Conservation (phyloP, 2,113 vertebrate genomes). For the Neoarius graeffei region DNA sequence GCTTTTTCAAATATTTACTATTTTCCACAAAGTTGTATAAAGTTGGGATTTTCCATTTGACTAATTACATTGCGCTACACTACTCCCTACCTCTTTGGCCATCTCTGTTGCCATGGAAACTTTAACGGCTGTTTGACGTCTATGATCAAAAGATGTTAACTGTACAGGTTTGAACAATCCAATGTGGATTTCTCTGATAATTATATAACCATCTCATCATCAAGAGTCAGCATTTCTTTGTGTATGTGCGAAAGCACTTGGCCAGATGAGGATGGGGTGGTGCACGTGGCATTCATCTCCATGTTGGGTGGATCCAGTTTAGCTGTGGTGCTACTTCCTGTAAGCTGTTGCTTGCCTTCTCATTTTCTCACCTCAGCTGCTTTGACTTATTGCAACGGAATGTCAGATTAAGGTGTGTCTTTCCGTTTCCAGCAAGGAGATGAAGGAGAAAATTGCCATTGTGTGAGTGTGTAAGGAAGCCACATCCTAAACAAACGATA, state of each 20-base stretch:
- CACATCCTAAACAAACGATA: slow-evolving; percentile 33
- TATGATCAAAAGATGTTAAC: neutral
- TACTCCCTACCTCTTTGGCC: neutral
- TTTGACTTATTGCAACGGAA: slow-evolving; percentile 43
- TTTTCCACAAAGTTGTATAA: neutral
- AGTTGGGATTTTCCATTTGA: slow-evolving; percentile 1
- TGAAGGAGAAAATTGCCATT: slow-evolving; percentile 34
- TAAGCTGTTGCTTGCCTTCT: slow-evolving; percentile 26
- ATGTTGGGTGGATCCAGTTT: slow-evolving; percentile 34
- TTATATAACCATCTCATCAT: neutral
- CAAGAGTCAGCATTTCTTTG: neutral
- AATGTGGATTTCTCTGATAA: neutral
- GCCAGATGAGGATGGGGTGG: slow-evolving; percentile 21
- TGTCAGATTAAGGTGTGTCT: slow-evolving; percentile 41
- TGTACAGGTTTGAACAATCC: neutral
- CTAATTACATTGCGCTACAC: neutral
- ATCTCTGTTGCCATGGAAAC: slow-evolving; percentile 32
- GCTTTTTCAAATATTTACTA: neutral
- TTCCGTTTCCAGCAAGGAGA: slow-evolving; percentile 36
- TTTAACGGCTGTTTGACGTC: neutral
- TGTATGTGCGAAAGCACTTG: neutral
- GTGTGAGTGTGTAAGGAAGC: slow-evolving; percentile 35
- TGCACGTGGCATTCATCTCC: slow-evolving; percentile 12
- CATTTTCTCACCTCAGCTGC: slow-evolving; percentile 48
- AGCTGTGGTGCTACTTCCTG: slow-evolving; percentile 37